phyloP scores from a whole-genome alignment of 2,797 vertebrate genomes.

The Psittacula derbiana region DNA sequence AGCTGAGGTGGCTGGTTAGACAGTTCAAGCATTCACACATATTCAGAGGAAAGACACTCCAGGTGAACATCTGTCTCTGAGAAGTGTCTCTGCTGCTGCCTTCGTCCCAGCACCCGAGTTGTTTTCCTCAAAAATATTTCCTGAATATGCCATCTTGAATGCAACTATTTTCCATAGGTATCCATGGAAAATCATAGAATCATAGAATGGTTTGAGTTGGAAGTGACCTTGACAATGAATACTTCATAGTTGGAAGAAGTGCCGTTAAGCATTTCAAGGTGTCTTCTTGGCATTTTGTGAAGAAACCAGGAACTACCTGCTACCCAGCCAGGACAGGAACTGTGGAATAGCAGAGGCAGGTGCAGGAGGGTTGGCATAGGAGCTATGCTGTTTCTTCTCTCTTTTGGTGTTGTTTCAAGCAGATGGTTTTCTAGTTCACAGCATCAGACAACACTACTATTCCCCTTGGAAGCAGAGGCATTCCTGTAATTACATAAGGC shows the following conservation, averaged over 20 bases:
- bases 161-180: neutral
- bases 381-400: accelerated
- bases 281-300: neutral
- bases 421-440: neutral
- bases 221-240: neutral
- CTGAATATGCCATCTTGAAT: neutral
- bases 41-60: neutral
- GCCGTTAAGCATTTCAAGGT: neutral
- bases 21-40: accelerated
- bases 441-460: neutral
- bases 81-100: neutral
- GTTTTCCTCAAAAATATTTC: neutral
- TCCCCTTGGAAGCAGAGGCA: neutral
- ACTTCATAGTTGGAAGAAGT: neutral
- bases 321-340: neutral
- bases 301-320: neutral
- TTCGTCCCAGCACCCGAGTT: neutral
- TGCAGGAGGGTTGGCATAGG: accelerated
- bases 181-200: neutral
- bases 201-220: neutral
- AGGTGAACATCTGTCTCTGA: neutral
- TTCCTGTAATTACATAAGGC: neutral
- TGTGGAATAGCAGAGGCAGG: neutral
- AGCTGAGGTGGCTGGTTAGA: neutral
- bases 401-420: neutral